Evolutionary conservation across 2,797 vertebrate species (phyloP), one percentile per base, ranked within the genome.

Genomic region (Gobio occitaniae): DNA sequence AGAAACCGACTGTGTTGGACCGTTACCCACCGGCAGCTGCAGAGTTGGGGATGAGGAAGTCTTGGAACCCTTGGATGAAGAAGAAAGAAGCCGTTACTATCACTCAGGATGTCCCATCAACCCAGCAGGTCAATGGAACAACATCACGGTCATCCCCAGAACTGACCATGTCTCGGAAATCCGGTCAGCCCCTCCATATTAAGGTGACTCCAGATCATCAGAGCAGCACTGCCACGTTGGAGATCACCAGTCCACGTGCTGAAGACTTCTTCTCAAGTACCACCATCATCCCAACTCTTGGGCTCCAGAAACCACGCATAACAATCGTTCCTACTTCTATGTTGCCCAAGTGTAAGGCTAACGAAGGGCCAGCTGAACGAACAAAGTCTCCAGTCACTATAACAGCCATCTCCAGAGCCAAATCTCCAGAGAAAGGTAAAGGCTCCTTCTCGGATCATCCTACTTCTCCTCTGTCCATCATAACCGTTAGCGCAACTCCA

Each of bases 251-350:
- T 86, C 97, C 97, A 3, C 94, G 95, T 0, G 94, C 96, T 0
- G 97, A 98, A 70, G 97, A 99, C 50, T 99, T 99, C 90, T 99
- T 99, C 92, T 98, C 97, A 65, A 98, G 95, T 87, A 96, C 98
- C 71, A 97, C 98, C 6, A 96, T 99, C 90, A 97, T 99, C 92
- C 98, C 98, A 2, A 98, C 97, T 19, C 93, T 98, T 17, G 97
- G 98, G 47, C 95, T 94, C 56, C 97, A 98, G 91, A 98, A 96
- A 75, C 98, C 98, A 56, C 94, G 96, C 65, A 99, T 99, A 89
- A 99, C 97, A 56, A 99, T 99, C 25, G 96, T 98, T 86, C 98
- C 98, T 0, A 94, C 94, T 0, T 87, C 95, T 0, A 88, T 95
- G 88, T 85, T 94, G 5, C 93, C 94, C 0, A 97, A 95, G 90